A percentile compares a stretch with the other conserved stretches of the same genome.
Conservation (phyloP, 2,888 invertebrate genomes). For the Nymphalis c-album region DNA sequence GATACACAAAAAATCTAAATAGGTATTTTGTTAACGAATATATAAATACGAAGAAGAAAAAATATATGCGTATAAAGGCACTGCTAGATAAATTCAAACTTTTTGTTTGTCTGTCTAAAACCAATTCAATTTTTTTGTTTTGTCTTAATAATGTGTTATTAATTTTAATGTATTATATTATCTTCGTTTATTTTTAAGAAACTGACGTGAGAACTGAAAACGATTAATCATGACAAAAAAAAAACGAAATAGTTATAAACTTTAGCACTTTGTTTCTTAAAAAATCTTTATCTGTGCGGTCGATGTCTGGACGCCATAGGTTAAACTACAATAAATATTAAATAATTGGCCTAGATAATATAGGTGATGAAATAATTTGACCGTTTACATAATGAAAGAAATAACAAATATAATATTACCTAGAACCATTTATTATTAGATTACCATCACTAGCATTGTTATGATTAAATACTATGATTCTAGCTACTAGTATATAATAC, state of each 20-base stretch:
- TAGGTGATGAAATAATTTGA: conserved; percentile 20
- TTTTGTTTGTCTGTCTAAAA: background rate
- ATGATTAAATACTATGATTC: no score
- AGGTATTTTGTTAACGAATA: no score
- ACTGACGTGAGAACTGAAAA: no score
- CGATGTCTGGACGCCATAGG: background rate
- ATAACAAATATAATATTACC: no score
- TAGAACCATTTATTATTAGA: no score
- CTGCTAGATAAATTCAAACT: background rate
- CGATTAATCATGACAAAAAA: background rate
- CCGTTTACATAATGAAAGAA: background rate
- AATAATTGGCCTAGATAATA: conserved; percentile 7
- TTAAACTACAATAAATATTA: background rate
- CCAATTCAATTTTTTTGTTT: background rate
- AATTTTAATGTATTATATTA: background rate
- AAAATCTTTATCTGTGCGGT: background rate
- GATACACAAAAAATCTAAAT: background rate
- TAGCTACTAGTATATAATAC: no score
- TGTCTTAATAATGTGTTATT: background rate
- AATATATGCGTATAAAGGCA: no score
- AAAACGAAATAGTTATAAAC: background rate
- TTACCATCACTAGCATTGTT: no score
- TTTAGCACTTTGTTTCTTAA: background rate
- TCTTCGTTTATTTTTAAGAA: background rate
- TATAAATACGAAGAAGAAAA: no score